Evolutionary conservation across 2,113 vertebrate genomes (phyloP).

Genomic region (Malurus alboscapulatus): DNA sequence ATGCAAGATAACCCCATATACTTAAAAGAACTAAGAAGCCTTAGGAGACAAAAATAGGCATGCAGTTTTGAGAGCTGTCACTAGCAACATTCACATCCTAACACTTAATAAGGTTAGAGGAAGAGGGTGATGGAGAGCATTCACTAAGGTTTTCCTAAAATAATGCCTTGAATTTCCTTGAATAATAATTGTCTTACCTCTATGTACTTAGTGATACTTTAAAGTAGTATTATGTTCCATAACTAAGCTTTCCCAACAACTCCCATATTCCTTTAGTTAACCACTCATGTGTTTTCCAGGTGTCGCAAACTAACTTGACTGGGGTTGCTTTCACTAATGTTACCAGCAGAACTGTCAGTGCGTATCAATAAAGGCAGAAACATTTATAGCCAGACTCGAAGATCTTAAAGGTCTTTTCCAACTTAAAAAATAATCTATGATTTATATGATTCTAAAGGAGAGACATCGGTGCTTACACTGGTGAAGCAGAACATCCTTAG

Average conservation of each 20-base stretch:
- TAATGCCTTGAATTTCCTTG: background rate
- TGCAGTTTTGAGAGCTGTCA: background rate
- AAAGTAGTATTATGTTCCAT: background rate
- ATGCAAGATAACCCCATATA: background rate
- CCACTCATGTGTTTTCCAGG: background rate
- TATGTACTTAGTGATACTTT: background rate
- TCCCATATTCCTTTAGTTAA: background rate
- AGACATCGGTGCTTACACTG: background rate
- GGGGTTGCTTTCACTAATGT: background rate
- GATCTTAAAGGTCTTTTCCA: background rate
- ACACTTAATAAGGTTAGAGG: background rate
- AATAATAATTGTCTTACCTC: background rate
- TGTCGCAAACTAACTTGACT: background rate
- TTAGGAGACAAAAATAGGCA: background rate
- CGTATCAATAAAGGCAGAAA: background rate
- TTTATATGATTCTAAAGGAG: background rate
- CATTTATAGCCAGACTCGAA: accelerated
- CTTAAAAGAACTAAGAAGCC: background rate
- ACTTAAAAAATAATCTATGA: background rate
- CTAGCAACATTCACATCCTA: background rate
- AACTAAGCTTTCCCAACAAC: background rate
- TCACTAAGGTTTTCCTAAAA: background rate
- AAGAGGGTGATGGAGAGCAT: background rate
- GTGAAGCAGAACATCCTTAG: background rate
- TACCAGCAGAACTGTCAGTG: background rate